phyloP scores from a whole-genome alignment of 2,113 vertebrate species.

The Tupaia chinensis region DNA sequence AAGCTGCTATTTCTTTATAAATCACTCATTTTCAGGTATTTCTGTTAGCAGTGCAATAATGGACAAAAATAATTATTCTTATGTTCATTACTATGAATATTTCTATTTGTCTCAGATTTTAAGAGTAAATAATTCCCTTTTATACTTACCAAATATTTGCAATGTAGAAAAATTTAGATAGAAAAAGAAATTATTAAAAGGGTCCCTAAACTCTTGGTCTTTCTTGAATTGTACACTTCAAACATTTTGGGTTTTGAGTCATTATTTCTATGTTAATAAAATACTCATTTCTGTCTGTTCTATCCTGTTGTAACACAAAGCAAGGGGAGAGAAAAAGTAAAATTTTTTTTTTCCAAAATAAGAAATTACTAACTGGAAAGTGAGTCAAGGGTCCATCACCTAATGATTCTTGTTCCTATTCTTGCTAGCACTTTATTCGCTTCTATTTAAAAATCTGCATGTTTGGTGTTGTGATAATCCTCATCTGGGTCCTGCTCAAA shows the following conservation, averaged over 20 bases:
- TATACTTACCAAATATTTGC: slow-evolving; percentile 37
- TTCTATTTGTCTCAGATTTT: slow-evolving; percentile 18
- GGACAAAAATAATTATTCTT: too few species aligned
- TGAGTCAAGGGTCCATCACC: not conserved
- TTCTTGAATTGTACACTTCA: not conserved
- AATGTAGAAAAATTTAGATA: not conserved
- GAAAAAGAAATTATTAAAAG: slow-evolving; percentile 40
- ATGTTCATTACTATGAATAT: not conserved
- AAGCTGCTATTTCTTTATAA: too few species aligned
- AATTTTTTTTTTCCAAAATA: not conserved
- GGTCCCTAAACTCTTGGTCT: not conserved
- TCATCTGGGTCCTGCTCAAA: not conserved
- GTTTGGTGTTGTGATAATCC: not conserved
- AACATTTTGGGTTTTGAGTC: not conserved
- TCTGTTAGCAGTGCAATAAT: too few species aligned
- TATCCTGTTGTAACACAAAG: not conserved
- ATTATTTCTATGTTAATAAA: not conserved
- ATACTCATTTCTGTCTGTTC: not conserved
- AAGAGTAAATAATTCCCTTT: not conserved
- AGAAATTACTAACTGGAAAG: not conserved
- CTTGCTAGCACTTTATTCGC: not conserved
- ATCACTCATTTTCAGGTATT: too few species aligned
- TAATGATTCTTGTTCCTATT: not conserved
- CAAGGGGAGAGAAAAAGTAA: not conserved
- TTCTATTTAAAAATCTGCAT: slow-evolving; percentile 2